These are phyloP conservation scores for Tromatobia lineatoria DNA, from an alignment of 2,888 invertebrate species.

Conservation along the genomic window DNA sequence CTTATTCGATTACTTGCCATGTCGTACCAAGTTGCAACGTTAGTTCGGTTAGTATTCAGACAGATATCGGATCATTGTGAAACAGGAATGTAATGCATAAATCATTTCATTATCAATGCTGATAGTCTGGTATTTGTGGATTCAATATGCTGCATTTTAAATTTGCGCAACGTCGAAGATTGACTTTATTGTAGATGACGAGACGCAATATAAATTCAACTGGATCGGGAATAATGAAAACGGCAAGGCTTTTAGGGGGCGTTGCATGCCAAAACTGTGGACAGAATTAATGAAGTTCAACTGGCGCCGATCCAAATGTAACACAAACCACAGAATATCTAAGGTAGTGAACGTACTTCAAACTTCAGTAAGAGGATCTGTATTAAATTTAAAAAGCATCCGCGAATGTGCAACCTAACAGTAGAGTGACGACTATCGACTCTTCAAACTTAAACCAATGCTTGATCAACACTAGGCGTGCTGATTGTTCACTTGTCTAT, in stretches of 20 bases:
- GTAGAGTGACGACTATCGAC: too few species aligned
- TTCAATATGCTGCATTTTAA: not conserved
- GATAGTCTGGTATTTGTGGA: not conserved
- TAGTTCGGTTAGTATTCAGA: not conserved
- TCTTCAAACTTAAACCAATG: too few species aligned
- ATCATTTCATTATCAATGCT: slow-evolving; percentile 18
- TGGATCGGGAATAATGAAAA: not conserved
- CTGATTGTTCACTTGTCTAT: too few species aligned
- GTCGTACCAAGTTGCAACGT: not conserved
- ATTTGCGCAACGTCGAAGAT: not conserved
- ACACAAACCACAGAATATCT: not conserved
- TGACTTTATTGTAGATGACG: not conserved
- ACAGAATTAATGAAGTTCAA: not conserved
- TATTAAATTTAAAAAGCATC: not conserved
- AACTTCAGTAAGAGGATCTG: not conserved
- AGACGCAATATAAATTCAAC: not conserved
- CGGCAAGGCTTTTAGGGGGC: not conserved
- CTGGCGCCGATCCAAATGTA: not conserved
- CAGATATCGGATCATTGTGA: not conserved
- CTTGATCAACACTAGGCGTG: too few species aligned
- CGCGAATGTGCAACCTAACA: too few species aligned
- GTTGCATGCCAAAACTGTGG: not conserved
- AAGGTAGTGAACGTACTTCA: not conserved
- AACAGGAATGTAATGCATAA: slow-evolving; percentile 9
- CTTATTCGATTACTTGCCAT: not conserved